Base-by-base conservation (phyloP, 2,113 vertebrate species). In the Pelvicachromis taeniatus region DNA sequence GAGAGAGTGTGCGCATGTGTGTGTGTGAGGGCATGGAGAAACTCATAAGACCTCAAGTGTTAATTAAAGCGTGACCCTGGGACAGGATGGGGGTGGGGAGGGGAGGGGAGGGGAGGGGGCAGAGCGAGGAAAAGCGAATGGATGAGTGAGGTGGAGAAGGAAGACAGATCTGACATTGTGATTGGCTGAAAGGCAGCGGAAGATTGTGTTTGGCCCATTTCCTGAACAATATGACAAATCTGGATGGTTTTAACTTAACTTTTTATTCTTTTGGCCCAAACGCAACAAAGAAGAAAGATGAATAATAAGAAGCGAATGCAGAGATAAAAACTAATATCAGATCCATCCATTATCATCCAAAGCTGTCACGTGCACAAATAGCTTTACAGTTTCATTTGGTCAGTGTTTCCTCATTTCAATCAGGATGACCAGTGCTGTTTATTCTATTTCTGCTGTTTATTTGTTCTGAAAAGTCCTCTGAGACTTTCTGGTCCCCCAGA, bases 11-110 rank as follows among this genome's bases (percentile, higher is more conserved):
- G 73, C 52, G 68, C 58, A 58, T 84, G 58, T 53, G 84, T 77
- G 77, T 50, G 86, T 53, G 63, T 50, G 45, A 11, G 77, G 61
- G 55, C 58, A 88, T 77, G 86, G 85, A 90, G 84, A 84, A 92
- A 90, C 90, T 94, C 92, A 91, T 93, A 93, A 93, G 92, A 92
- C 91, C 93, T 94, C 89, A 93, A 94, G 94, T 95, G 95, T 94
- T 95, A 95, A 95, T 95, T 95, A 95, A 94, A 93, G 89, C 68
- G 85, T 93, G 93, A 93, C 93, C 92, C 93, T 91, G 91, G 92
- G 93, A 94, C 88, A 83, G 87, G 73, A 85, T 77, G 26, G 84
- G 33, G 81, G 0, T 6, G 82, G 80, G 7, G 26, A 78, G 89
- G 3, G 10, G 19, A 0, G 29, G n/a, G 17, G 68, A n/a, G n/a